Base-by-base conservation (phyloP, 1,140 invertebrate genomes). In the Mizuhopecten yessoensis region DNA sequence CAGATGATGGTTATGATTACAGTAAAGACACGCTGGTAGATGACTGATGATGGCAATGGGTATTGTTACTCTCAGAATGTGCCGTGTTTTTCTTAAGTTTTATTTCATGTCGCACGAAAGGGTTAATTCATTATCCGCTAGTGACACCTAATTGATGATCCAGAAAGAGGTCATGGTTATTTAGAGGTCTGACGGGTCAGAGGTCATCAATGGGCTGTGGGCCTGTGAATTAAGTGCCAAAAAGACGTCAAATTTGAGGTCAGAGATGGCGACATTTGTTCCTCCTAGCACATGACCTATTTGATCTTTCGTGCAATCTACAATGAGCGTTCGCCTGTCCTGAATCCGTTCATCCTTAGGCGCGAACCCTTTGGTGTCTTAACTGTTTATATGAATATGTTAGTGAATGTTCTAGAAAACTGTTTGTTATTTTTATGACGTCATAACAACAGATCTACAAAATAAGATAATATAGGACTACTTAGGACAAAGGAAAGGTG, bases 181-280 rank as follows among this genome's bases (percentile, higher is more conserved):
- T 29, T 29, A 75, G 57, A 5, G 17, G 57, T 75, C 5, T 29
- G n/a, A 75, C 5, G 29, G n/a, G 57, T 75, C 57, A 75, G 57
- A 75, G 57, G n/a, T 9, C n/a, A 75, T 7, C n/a, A 75, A n/a
- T 5, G 57, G 29, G 57, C n/a, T 75, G 5, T n/a, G 57, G 57
- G 57, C 57, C 57, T 75, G 57, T 75, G 57, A 75, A 75, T n/a
- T 23, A 75, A 75, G 57, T 17, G 57, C 57, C 57, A 75, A 29
- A 75, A 75, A 7, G 57, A 75, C 57, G 57, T 75, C 57, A 75
- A 5, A 29, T 75, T 29, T 5, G 57, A 29, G 57, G 57, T 75
- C 23, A 75, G 29, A 5, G 57, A n/a, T 75, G 57, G 57, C n/a
- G 57, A 75, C 23, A 75, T 13, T n/a, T 75, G 57, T 75, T n/a